phyloP scores from a whole-genome alignment of 2,797 vertebrate genomes.

The Natrix natrix region DNA sequence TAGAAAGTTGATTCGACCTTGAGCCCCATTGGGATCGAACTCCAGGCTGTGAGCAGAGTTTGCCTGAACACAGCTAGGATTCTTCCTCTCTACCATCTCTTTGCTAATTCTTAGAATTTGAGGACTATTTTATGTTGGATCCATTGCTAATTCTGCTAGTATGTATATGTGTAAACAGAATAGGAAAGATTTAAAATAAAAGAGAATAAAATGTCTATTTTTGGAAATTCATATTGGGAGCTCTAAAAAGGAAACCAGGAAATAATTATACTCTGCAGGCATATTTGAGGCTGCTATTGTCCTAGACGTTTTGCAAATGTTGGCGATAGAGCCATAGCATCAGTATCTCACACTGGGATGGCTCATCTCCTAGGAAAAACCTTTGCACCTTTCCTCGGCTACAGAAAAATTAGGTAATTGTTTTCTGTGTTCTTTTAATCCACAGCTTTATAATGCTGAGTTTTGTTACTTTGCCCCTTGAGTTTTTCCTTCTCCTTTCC shows the following conservation, averaged over 20 bases:
- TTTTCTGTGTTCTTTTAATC: conserved; percentile 39
- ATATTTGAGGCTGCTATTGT: conserved; percentile 13
- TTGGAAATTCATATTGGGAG: conserved; percentile 7
- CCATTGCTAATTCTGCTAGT: neutral
- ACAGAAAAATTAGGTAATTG: conserved; percentile 28
- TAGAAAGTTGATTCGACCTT: neutral
- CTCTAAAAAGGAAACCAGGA: conserved; percentile 10
- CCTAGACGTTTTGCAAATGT: neutral
- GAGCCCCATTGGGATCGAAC: neutral
- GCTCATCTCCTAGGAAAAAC: conserved; percentile 12
- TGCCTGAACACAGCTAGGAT: neutral
- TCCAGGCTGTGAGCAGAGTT: neutral
- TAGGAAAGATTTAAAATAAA: conserved; percentile 17
- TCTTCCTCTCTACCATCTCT: neutral
- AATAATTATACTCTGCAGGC: conserved; percentile 14
- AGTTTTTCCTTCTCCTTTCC: conserved; percentile 19
- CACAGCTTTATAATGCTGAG: conserved; percentile 14
- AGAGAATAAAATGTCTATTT: conserved; percentile 11
- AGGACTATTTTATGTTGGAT: neutral
- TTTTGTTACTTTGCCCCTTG: conserved; percentile 20
- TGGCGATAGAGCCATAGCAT: neutral
- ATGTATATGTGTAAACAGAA: neutral
- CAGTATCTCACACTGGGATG: conserved; percentile 10
- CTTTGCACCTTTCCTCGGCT: conserved; percentile 3
- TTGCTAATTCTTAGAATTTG: neutral